These are phyloP conservation scores for Stenotaenia linearis DNA, from an alignment of 2,888 invertebrate genomes.

Conservation along the genomic window DNA sequence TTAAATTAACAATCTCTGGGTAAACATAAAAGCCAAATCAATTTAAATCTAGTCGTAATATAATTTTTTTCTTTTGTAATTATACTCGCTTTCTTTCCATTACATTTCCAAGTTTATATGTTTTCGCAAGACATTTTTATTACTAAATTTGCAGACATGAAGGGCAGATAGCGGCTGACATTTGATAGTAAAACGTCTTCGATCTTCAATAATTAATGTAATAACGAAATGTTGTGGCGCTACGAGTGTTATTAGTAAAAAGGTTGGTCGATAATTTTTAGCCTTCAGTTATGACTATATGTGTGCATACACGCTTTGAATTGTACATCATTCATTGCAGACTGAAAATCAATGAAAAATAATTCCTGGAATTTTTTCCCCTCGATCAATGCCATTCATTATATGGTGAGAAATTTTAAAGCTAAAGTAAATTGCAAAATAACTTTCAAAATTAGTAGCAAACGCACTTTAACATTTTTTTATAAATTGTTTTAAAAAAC, in stretches of 20 bases:
- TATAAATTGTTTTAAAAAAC: no score
- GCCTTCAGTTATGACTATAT: not conserved
- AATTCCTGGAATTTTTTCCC: not conserved
- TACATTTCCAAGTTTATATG: no score
- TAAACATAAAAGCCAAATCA: not conserved
- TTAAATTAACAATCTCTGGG: not conserved
- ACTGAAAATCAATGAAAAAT: constrained; percentile 20
- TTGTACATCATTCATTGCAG: not conserved
- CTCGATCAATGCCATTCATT: not conserved
- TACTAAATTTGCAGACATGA: no score
- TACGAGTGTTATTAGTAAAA: not conserved
- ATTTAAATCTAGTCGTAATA: not conserved
- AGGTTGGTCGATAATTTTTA: not conserved
- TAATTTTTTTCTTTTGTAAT: no score
- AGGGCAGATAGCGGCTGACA: not conserved
- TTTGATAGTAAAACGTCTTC: not conserved
- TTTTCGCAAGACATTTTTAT: no score
- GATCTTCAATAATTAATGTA: not conserved
- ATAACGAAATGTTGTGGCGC: not conserved
- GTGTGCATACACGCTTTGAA: not conserved
- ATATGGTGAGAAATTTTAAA: not conserved
- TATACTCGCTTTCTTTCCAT: no score
- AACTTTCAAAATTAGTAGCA: not conserved
- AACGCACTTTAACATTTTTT: no score
- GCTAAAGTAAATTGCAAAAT: not conserved